phyloP scores from a whole-genome alignment of 1,140 invertebrate species.

The Drosophila nigromelanica region DNA sequence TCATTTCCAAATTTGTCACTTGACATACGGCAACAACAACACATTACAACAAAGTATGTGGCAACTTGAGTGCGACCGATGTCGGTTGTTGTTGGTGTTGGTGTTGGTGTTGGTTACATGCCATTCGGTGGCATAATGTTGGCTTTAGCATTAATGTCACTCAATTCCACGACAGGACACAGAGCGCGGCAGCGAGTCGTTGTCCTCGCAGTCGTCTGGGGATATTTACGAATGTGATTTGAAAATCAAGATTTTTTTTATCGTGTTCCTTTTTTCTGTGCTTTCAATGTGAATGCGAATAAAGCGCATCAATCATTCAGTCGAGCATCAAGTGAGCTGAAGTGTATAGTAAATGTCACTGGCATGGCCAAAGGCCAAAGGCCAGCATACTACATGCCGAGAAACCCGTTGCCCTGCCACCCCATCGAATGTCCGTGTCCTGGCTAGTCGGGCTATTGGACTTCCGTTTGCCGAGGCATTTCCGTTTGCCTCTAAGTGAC shows the following conservation, averaged over 20 bases:
- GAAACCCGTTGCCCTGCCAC: not conserved
- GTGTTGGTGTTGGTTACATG: constrained; percentile 40
- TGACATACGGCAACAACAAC: constrained; percentile 62
- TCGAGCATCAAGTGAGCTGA: constrained; percentile 71
- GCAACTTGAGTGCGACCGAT: not conserved
- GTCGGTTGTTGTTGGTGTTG: not conserved
- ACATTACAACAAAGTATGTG: constrained; percentile 31
- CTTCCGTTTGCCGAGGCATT: constrained; percentile 60
- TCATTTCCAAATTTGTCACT: constrained; percentile 81
- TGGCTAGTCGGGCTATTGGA: constrained; percentile 40
- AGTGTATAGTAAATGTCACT: constrained; percentile 80
- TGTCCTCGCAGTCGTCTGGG: constrained; percentile 27
- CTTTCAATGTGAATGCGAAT: constrained; percentile 61
- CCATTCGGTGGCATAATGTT: constrained; percentile 66
- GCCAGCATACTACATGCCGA: constrained; percentile 16
- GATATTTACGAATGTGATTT: constrained; percentile 74
- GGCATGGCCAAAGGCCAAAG: constrained; percentile 44
- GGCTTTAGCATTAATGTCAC: constrained; percentile 76
- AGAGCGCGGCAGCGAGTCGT: constrained; percentile 10
- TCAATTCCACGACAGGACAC: constrained; percentile 28
- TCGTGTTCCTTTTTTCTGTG: not conserved
- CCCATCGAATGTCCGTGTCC: not conserved
- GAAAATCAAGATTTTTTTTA: constrained; percentile 59
- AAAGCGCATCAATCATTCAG: constrained; percentile 81
- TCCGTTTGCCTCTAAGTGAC: constrained; percentile 47